Conservation (phyloP, 2,888 invertebrate species). For the Tolmerus cingulatus region DNA sequence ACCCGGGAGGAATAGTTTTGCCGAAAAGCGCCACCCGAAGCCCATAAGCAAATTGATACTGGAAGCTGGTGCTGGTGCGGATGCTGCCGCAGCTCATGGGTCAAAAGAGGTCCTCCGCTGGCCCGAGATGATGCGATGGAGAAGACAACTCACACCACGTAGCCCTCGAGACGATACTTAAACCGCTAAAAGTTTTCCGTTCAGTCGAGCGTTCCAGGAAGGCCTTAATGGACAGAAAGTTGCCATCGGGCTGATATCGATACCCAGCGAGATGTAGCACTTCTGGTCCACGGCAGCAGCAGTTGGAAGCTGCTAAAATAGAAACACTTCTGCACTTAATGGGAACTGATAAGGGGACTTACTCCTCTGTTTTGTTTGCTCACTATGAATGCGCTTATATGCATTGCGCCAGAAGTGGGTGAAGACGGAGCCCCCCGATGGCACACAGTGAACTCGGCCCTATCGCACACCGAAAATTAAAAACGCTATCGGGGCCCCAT, state of each 20-base stretch:
- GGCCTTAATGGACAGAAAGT: constrained; percentile 4
- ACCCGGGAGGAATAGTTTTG: background rate
- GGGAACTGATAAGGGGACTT: constrained; percentile 29
- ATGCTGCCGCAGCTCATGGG: background rate
- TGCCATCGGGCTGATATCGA: constrained; percentile 1
- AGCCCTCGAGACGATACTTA: background rate
- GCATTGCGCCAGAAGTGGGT: background rate
- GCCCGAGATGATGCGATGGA: background rate
- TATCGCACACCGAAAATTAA: background rate
- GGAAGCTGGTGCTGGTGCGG: background rate
- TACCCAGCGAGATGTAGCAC: background rate
- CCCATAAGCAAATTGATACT: constrained; percentile 8
- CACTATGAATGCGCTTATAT: background rate
- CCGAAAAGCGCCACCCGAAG: background rate
- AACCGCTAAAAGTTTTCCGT: constrained; percentile 13
- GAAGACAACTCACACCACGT: background rate
- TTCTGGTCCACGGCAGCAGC: background rate
- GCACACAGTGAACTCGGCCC: background rate
- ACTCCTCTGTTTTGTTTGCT: background rate
- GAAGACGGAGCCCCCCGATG: background rate
- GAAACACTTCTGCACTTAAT: constrained; percentile 37
- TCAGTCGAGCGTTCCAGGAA: background rate
- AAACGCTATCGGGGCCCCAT: background rate
- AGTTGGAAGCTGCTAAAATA: background rate
- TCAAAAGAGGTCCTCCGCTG: background rate